Evolutionary conservation across 1,140 invertebrate genomes (phyloP).

Genomic region (Philotrypesis tridentata): DNA sequence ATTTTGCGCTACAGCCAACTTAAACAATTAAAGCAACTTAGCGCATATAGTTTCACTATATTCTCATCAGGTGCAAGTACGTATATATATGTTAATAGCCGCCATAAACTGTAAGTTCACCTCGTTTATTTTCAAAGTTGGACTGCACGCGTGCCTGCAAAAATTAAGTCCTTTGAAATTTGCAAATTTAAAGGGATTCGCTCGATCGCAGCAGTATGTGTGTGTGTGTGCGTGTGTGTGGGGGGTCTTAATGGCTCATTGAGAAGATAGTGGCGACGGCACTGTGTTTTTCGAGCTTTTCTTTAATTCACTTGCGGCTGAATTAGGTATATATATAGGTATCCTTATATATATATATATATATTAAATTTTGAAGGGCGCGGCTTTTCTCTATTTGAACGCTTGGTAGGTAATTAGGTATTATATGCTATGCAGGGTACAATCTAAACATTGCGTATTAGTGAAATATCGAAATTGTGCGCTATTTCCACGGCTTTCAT

Average conservation of each 20-base stretch:
- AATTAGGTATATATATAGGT: too few species aligned
- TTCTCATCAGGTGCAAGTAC: too few species aligned
- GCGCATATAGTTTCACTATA: background rate
- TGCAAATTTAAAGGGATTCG: too few species aligned
- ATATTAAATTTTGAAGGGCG: background rate
- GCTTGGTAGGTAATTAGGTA: too few species aligned
- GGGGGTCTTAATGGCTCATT: slow-evolving; percentile 7
- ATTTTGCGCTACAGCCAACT: background rate
- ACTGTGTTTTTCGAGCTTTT: background rate
- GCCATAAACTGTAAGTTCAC: background rate
- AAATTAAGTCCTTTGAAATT: too few species aligned
- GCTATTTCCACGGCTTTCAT: too few species aligned
- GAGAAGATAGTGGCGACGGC: background rate
- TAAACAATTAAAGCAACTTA: background rate
- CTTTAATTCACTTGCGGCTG: background rate
- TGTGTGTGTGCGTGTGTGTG: too few species aligned
- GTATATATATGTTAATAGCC: background rate
- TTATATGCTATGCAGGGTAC: too few species aligned
- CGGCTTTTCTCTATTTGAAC: background rate
- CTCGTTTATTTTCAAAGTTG: background rate
- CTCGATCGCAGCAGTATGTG: too few species aligned
- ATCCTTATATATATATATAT: too few species aligned
- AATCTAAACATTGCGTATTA: too few species aligned
- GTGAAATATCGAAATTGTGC: too few species aligned
- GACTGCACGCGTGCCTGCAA: background rate